Evolutionary conservation across 2,888 invertebrate species (phyloP).

Genomic region (Sesia apiformis): DNA sequence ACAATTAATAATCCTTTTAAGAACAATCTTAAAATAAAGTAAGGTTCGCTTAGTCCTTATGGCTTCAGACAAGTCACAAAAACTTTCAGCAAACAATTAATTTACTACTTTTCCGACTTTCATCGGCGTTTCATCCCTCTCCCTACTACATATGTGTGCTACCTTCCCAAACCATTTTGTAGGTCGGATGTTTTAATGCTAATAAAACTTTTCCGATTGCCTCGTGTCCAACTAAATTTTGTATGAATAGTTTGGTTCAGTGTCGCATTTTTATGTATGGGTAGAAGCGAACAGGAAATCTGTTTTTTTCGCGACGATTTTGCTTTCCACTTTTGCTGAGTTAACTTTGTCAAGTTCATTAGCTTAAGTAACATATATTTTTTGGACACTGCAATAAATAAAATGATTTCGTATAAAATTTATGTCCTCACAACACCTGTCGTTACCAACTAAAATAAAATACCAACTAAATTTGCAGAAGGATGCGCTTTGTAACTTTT

Average conservation of each 20-base stretch:
- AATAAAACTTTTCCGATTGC: conserved; percentile 16
- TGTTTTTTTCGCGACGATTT: not conserved
- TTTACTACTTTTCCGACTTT: conserved; percentile 11
- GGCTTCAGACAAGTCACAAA: not conserved
- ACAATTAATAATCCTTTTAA: too few species aligned
- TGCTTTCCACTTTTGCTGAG: not conserved
- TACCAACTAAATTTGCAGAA: too few species aligned
- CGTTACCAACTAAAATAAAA: too few species aligned
- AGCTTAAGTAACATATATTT: not conserved
- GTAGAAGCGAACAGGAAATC: not conserved
- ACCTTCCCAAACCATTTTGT: conserved; percentile 2
- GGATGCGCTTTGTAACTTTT: not conserved
- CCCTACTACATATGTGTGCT: not conserved
- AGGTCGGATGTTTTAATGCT: conserved; percentile 14
- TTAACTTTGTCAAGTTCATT: not conserved
- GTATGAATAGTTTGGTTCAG: conserved; percentile 1
- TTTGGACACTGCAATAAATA: too few species aligned
- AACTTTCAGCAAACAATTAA: conserved; percentile 12
- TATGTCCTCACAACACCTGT: too few species aligned
- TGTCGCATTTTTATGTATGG: conserved; percentile 7
- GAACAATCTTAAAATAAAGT: too few species aligned
- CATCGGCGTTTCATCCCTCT: not conserved
- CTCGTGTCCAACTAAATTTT: not conserved
- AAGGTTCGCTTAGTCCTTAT: too few species aligned
- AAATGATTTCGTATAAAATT: too few species aligned